phyloP scores from a whole-genome alignment of 2,797 vertebrate genomes.

The Enteromius trimaculatus region DNA sequence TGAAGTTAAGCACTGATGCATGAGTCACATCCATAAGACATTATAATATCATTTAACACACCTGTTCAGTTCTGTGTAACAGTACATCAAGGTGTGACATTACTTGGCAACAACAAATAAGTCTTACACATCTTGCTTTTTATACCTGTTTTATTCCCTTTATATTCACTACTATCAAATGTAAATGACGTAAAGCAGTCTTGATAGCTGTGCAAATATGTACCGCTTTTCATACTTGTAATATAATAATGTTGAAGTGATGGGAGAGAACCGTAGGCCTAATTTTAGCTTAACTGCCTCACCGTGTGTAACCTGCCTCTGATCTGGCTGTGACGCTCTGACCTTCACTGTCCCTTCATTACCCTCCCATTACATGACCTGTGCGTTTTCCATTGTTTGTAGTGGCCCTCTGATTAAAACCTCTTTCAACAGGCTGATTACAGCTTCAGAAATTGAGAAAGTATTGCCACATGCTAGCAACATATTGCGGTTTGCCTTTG shows the following conservation, averaged over 20 bases:
- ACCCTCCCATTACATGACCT: slow-evolving; percentile 21
- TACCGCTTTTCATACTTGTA: neutral
- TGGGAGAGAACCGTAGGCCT: neutral
- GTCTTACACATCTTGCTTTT: neutral
- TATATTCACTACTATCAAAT: neutral
- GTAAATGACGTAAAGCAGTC: neutral
- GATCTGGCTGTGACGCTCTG: neutral
- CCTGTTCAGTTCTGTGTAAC: neutral
- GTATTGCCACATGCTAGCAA: slow-evolving; percentile 52
- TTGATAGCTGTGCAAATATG: neutral
- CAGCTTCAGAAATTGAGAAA: slow-evolving; percentile 54
- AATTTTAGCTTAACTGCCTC: neutral
- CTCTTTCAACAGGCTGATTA: slow-evolving; percentile 2
- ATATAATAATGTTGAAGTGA: neutral
- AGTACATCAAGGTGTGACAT: neutral
- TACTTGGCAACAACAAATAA: neutral
- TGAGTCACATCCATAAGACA: neutral
- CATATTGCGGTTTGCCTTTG: slow-evolving; percentile 8
- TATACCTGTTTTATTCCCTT: too few relatives aligned
- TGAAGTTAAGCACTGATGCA: neutral
- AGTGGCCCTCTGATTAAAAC: slow-evolving; percentile 12
- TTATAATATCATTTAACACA: neutral
- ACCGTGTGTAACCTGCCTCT: slow-evolving; percentile 22
- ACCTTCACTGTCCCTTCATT: neutral
- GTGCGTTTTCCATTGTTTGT: slow-evolving; percentile 3